A percentile compares a stretch with the other conserved stretches of the same genome.
Evolutionary conservation across 2,113 vertebrate species (phyloP).

Genomic region (Amblyornis subalaris): DNA sequence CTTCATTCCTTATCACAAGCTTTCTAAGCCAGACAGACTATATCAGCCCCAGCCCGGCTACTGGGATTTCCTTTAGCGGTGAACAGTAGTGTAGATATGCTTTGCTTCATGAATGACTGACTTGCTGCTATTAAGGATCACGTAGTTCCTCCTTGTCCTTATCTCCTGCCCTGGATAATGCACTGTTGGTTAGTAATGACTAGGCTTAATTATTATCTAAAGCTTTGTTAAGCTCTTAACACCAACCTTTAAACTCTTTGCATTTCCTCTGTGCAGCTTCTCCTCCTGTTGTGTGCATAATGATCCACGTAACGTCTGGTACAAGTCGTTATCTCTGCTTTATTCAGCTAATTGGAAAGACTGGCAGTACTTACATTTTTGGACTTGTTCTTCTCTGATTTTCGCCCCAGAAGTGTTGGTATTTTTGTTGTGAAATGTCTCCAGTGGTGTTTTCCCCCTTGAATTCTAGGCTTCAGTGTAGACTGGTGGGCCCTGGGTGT

Average conservation of each 20-base stretch:
- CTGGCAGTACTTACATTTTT: background rate
- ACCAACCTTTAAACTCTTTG: background rate
- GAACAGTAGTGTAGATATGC: background rate
- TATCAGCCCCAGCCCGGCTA: background rate
- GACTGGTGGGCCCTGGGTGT: slow-evolving; percentile 99
- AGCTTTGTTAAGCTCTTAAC: background rate
- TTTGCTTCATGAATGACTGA: background rate
- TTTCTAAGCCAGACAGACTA: background rate
- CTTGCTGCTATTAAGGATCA: background rate
- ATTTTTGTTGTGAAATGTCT: background rate
- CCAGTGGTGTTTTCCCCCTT: background rate
- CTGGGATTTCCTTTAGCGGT: background rate
- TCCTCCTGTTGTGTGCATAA: background rate
- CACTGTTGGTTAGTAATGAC: background rate
- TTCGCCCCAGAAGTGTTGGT: background rate
- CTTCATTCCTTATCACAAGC: background rate
- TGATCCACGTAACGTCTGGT: background rate
- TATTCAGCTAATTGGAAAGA: background rate
- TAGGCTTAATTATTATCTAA: background rate
- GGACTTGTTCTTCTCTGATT: background rate
- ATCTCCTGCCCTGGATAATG: background rate
- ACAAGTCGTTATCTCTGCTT: background rate
- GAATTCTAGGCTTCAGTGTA: slow-evolving; percentile 87
- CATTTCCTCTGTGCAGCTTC: background rate
- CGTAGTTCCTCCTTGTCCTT: background rate